Conservation (phyloP, 2,888 invertebrate species). For the Agelastica alni region DNA sequence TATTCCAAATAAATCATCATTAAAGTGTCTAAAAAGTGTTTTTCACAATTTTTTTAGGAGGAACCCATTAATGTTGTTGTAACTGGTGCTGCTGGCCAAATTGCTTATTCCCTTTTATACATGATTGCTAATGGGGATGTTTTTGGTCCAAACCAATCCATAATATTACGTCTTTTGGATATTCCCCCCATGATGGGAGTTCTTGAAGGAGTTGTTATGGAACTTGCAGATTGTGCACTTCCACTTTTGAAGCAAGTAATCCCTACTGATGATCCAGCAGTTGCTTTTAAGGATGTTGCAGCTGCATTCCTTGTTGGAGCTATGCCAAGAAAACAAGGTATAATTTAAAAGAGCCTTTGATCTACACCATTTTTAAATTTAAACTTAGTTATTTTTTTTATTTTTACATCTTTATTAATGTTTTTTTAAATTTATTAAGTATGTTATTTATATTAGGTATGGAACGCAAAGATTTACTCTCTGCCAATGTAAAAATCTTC, state of each 20-base stretch:
- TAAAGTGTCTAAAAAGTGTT: too few species aligned
- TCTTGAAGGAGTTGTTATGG: conserved; percentile 98
- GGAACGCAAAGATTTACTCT: conserved; percentile 97
- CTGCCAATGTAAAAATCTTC: conserved; percentile 98
- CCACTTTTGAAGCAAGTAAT: conserved; percentile 84
- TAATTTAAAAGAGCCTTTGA: background rate
- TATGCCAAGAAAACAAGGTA: conserved; percentile 87
- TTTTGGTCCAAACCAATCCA: conserved; percentile 85
- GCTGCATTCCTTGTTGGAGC: conserved; percentile 97
- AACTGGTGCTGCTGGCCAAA: conserved; percentile 99
- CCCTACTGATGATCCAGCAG: conserved; percentile 84
- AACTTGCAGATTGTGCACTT: conserved; percentile 92
- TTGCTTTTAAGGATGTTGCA: conserved; percentile 94
- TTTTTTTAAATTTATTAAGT: too few species aligned
- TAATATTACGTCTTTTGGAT: conserved; percentile 89
- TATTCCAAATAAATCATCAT: too few species aligned
- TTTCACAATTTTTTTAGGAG: too few species aligned
- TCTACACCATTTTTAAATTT: background rate
- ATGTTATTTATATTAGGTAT: too few species aligned
- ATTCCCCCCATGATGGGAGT: conserved; percentile 95
- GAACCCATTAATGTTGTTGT: conserved; percentile 92
- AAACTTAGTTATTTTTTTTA: background rate
- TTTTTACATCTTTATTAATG: background rate
- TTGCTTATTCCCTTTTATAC: conserved; percentile 94
- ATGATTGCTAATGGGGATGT: conserved; percentile 95